Conservation (phyloP, 1,140 invertebrate species). For the Sarcophaga peregrina region DNA sequence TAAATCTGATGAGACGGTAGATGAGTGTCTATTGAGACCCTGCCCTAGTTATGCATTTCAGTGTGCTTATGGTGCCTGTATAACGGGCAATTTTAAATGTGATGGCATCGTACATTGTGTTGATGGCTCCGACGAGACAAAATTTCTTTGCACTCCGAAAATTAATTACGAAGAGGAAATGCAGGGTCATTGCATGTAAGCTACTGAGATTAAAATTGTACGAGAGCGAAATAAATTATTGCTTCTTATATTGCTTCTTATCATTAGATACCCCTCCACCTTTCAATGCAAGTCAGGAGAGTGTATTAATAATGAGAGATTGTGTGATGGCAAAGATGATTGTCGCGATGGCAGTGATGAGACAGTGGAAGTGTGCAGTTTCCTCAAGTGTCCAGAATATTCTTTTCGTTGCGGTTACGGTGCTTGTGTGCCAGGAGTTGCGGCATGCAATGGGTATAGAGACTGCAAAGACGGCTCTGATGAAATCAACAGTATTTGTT, state of each 20-base stretch:
- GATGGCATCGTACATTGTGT: conserved; percentile 69
- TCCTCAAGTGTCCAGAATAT: conserved; percentile 65
- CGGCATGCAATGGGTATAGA: conserved; percentile 70
- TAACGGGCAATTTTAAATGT: conserved; percentile 57
- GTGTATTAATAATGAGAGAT: conserved; percentile 44
- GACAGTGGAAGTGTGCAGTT: conserved; percentile 67
- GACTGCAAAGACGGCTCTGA: conserved; percentile 80
- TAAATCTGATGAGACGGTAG: conserved; percentile 72
- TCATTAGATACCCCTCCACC: background rate
- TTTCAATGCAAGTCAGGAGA: conserved; percentile 57
- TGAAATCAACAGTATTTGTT: conserved; percentile 55
- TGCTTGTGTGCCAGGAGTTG: conserved; percentile 70
- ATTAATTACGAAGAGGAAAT: background rate
- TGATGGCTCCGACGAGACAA: conserved; percentile 73
- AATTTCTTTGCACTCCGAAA: conserved; percentile 50
- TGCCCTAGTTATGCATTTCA: conserved; percentile 69
- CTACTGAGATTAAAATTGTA: background rate
- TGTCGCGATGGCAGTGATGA: conserved; percentile 74
- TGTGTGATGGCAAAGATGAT: conserved; percentile 71
- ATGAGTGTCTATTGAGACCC: conserved; percentile 63
- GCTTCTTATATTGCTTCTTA: background rate
- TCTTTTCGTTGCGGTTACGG: conserved; percentile 73
- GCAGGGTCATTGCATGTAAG: conserved; percentile 3
- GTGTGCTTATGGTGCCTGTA: conserved; percentile 55
- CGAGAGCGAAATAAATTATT: background rate